Evolutionary conservation across 2,113 vertebrate genomes (phyloP), one percentile per base, ranked within the genome.

Genomic region (Scopus umbretta): DNA sequence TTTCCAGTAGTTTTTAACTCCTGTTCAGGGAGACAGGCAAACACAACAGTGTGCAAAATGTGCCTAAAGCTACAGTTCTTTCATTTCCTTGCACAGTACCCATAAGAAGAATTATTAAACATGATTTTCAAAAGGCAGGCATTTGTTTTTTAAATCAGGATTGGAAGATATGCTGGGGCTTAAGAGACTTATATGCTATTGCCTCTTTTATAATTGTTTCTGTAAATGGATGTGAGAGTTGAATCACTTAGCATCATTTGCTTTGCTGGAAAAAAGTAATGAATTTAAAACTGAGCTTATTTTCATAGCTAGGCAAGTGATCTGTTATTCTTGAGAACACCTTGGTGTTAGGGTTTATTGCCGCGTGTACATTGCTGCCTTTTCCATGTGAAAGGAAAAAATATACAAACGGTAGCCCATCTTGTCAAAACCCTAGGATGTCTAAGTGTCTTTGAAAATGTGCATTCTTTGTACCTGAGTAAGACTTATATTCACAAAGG

Each of bases 101-200:
- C 87, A n/a, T 80, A 95, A 92, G 68, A 93, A 90, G 94, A 94
- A 94, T 97, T 97, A 96, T 95, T 97, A 97, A 97, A 91, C 86
- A 79, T 61, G 83, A 92, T 97, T 97, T 98, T 81, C 81, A 90
- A 38, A 94, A 93, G 89, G 61, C 92, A 93, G 93, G 53, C 59
- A 50, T 94, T 97, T 95, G 95, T 89, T 97, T 96, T 95, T 88
- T 95, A 94, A 96, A 86, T 88, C 53, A 82, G 50, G 36, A 90
- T 92, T 90, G 95, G 72, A 96, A 94, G 85, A 93, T 91, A 91
- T 6, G 5, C 29, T 73, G 53, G 80, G 29, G n/a, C 29, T 62
- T 95, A 63, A 83, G 83, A 94, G 94, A 84, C 94, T 94, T 93
- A 91, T 94, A 20, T 62, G 74, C 80, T 86, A 49, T 89, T 94